Conservation (phyloP, 1,140 invertebrate genomes). For the Triops cancriformis region DNA sequence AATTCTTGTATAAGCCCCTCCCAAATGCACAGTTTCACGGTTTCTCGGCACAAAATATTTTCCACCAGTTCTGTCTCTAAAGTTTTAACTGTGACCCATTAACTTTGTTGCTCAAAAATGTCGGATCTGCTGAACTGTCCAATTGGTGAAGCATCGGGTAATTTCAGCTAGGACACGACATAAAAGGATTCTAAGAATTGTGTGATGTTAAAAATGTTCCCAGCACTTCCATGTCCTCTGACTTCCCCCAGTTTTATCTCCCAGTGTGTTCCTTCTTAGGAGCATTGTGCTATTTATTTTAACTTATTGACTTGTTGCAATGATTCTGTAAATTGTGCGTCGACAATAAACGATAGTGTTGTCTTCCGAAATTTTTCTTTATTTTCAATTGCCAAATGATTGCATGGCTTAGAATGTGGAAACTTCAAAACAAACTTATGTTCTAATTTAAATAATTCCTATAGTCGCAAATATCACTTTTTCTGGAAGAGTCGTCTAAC, state of each 20-base stretch:
- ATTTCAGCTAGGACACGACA: neutral
- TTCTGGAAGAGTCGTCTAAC: too few relatives aligned
- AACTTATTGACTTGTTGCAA: constrained; percentile 14
- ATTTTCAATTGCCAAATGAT: too few relatives aligned
- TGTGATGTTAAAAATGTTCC: neutral
- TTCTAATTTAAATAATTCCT: too few relatives aligned
- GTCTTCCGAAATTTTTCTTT: neutral
- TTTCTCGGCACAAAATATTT: neutral
- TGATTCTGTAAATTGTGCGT: neutral
- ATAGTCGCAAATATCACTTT: too few relatives aligned
- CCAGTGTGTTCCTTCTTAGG: neutral
- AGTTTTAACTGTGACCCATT: neutral
- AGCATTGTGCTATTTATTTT: constrained; percentile 3
- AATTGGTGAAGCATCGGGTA: neutral
- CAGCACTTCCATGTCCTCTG: neutral
- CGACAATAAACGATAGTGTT: neutral
- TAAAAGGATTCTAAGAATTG: neutral
- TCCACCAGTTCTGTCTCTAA: neutral
- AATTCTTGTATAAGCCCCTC: neutral
- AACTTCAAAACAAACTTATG: too few relatives aligned
- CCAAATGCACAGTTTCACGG: neutral
- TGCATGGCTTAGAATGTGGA: too few relatives aligned
- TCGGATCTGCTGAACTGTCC: neutral
- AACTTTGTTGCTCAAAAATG: neutral
- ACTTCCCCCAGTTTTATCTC: constrained; percentile 8